A percentile compares a stretch with the other conserved stretches of the same genome.
phyloP scores from a whole-genome alignment of 2,888 invertebrate species.

The Athrips mouffetella region DNA sequence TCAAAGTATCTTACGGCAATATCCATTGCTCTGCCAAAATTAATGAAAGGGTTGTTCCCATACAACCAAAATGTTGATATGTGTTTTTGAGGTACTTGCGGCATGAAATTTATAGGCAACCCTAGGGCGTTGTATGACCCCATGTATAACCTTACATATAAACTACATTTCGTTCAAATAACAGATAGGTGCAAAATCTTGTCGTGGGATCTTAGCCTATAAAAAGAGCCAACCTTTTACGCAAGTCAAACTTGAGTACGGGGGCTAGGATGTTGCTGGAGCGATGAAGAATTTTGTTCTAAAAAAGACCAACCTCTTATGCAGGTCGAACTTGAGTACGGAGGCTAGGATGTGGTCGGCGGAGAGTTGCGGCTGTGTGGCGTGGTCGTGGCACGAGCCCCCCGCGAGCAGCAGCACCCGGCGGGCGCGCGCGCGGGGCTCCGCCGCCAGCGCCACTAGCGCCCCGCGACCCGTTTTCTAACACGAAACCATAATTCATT shows the following conservation, averaged over 20 bases:
- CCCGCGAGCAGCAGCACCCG: slow-evolving; percentile 93
- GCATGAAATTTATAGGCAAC: too few relatives aligned
- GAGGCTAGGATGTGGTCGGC: slow-evolving; percentile 90
- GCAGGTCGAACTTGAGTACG: slow-evolving; percentile 90
- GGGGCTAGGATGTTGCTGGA: slow-evolving; percentile 90
- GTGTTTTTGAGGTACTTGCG: too few relatives aligned
- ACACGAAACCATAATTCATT: slow-evolving; percentile 7
- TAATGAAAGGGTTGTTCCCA: too few relatives aligned
- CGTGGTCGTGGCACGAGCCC: slow-evolving; percentile 89
- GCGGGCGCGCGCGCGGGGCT: slow-evolving; percentile 90
- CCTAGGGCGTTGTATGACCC: too few relatives aligned
- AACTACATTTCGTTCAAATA: too few relatives aligned
- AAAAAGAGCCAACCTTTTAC: too few relatives aligned
- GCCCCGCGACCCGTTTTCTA: slow-evolving; percentile 84
- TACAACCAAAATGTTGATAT: too few relatives aligned
- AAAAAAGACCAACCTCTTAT: slow-evolving; percentile 78
- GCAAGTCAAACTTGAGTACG: slow-evolving; percentile 90
- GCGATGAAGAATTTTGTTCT: slow-evolving; percentile 1
- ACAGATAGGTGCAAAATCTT: too few relatives aligned
- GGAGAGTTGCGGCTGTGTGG: slow-evolving; percentile 86
- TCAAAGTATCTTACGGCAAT: too few relatives aligned
- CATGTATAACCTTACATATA: too few relatives aligned
- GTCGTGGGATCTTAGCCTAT: too few relatives aligned
- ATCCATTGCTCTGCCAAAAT: too few relatives aligned
- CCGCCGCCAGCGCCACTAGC: slow-evolving; percentile 85